Base-by-base conservation (phyloP, 2,113 vertebrate genomes). In the Glaucomys volans region DNA sequence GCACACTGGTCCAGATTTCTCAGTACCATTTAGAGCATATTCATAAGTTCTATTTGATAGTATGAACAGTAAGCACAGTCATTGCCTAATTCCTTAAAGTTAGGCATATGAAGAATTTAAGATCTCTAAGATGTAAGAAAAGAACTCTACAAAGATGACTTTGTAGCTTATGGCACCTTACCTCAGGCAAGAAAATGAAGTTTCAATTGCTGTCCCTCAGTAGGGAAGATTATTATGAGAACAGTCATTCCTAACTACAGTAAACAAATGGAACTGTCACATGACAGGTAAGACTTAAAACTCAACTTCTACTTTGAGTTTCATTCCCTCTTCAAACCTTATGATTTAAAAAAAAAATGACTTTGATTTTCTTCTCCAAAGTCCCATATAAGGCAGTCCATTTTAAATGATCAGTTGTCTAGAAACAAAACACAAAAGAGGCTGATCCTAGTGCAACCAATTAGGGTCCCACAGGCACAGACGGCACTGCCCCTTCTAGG, bases 41-140 rank as follows among this genome's bases (percentile, higher is more conserved):
- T 90, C 62, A 67, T 37, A 67, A 90, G 9, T 69, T 91, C 40
- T 94, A 17, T 37, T 80, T 94, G 90, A 90, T 62, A 47, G 67
- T 22, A 64, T n/a, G 35, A 84, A 75, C 7, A 91, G 62, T 66
- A 35, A 94, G 26, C 67, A 80, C 35, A 59, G 54, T 72, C 69
- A 42, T 26, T 97, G 57, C 7, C 64, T 81, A 72, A 80, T 54
- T 90, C 22, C 12, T 69, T 79, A n/a, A 80, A 87, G 47, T 57
- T 74, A 40, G 88, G 59, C 47, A 30, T 32, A 10, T 64, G 8
- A 74, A 71, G 12, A 32, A 90, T 30, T 52, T 47, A 35, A 72
- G 72, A 42, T 28, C 28, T 40, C 10, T 42, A 24, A 81, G 54
- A 62, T 28, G 32, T 71, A 67, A 87, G 77, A 71, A 87, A 76